Conservation (phyloP, 1,140 invertebrate genomes). For the Wiebesia pumilae region DNA sequence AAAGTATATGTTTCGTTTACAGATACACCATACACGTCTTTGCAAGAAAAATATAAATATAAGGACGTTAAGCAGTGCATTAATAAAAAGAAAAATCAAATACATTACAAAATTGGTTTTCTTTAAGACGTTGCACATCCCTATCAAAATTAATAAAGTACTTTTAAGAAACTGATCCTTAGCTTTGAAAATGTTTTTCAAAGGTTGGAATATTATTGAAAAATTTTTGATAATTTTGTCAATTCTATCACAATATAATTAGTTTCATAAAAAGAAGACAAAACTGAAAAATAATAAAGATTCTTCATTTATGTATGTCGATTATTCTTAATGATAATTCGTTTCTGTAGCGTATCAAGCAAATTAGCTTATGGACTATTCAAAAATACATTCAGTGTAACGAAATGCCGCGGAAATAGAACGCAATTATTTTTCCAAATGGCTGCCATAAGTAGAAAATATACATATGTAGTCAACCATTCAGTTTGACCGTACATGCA, state of each 20-base stretch:
- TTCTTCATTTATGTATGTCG: background rate
- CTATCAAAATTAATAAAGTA: no score
- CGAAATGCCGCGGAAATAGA: background rate
- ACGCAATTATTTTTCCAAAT: background rate
- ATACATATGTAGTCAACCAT: background rate
- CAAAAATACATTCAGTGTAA: background rate
- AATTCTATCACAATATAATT: background rate
- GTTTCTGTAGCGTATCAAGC: background rate
- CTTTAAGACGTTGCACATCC: no score
- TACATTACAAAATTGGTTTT: no score
- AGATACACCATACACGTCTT: no score
- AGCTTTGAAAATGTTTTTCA: no score
- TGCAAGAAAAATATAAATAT: no score
- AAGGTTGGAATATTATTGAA: background rate
- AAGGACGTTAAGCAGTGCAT: no score
- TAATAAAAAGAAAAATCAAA: no score
- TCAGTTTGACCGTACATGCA: background rate
- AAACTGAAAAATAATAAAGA: background rate
- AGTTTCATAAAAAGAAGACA: background rate
- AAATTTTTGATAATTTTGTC: background rate
- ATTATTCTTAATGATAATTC: background rate
- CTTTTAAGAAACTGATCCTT: no score
- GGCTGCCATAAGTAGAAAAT: background rate
- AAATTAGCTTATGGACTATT: background rate
- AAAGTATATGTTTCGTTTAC: no score